Percentiles rank a stretch among this genome's conserved stretches.
phyloP scores from a whole-genome alignment of 2,888 invertebrate species.

The Lamellibrachia columna region DNA sequence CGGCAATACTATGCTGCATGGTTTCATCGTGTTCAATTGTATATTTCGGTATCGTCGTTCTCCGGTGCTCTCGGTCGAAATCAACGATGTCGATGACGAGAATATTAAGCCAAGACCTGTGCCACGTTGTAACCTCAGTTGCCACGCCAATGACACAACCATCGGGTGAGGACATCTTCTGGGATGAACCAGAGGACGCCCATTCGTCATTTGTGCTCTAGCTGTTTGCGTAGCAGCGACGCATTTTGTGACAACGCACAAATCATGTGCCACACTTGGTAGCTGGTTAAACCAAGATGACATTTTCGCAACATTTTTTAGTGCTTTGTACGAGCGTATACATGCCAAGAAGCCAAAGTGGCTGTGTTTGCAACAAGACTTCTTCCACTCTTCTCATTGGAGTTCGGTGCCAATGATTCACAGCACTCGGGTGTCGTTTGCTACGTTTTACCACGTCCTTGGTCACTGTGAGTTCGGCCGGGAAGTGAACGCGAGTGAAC shows the following conservation, averaged over 20 bases:
- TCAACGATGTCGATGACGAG: not conserved
- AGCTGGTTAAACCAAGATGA: not conserved
- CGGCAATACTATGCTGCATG: not conserved
- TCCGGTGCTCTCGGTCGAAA: not conserved
- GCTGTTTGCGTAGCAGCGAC: not conserved
- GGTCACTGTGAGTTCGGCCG: not conserved
- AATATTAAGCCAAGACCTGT: not conserved
- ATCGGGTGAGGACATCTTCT: not conserved
- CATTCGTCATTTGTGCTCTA: not conserved
- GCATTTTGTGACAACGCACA: not conserved
- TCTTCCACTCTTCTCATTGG: not conserved
- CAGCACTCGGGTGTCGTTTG: not conserved
- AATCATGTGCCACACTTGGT: not conserved
- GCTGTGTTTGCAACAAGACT: not conserved
- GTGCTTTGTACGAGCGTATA: not conserved
- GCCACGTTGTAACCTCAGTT: not conserved
- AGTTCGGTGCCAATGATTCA: constrained; percentile 12
- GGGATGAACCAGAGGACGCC: not conserved
- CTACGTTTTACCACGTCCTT: not conserved
- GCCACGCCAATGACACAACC: not conserved
- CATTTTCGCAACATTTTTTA: not conserved
- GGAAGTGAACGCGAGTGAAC: not conserved
- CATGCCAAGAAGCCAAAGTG: not conserved
- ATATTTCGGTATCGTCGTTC: not conserved
- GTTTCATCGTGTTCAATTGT: not conserved